These are phyloP conservation scores for Bimastos eiseni DNA, from an alignment of 2,888 invertebrate genomes.

Conservation along the genomic window DNA sequence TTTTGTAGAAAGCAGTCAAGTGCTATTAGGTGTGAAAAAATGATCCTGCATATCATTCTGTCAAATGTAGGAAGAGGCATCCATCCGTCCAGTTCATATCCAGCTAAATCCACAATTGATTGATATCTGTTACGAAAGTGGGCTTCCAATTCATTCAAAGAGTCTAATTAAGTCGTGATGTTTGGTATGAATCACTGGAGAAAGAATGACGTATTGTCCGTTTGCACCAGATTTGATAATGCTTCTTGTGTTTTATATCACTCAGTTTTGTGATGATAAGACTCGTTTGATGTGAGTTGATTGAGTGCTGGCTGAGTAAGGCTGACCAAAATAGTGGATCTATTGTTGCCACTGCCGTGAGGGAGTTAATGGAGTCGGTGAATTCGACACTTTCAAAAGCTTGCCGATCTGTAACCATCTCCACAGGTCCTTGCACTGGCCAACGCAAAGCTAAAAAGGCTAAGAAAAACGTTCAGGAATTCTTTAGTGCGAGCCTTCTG, in stretches of 20 bases:
- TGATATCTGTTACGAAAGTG: neutral
- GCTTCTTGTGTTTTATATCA: neutral
- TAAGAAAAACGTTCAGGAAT: neutral
- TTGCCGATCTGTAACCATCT: neutral
- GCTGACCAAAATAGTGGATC: conserved; percentile 6
- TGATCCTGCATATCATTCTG: neutral
- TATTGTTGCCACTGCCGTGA: neutral
- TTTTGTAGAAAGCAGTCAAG: no score
- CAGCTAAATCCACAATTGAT: neutral
- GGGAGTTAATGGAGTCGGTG: conserved; percentile 1
- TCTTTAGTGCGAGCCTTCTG: neutral
- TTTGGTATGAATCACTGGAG: neutral
- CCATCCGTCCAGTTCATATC: neutral
- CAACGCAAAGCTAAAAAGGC: neutral
- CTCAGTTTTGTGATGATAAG: conserved; percentile 13
- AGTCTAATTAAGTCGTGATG: neutral
- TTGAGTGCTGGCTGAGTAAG: neutral
- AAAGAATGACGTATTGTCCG: neutral
- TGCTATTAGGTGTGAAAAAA: neutral
- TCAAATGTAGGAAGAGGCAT: neutral
- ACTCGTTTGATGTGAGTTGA: neutral
- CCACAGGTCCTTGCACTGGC: neutral
- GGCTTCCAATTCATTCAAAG: neutral
- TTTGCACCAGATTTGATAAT: neutral
- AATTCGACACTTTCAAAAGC: conserved; percentile 13